Evolutionary conservation across 2,113 vertebrate species (phyloP).

Genomic region (Epinephelus cyanopodus): DNA sequence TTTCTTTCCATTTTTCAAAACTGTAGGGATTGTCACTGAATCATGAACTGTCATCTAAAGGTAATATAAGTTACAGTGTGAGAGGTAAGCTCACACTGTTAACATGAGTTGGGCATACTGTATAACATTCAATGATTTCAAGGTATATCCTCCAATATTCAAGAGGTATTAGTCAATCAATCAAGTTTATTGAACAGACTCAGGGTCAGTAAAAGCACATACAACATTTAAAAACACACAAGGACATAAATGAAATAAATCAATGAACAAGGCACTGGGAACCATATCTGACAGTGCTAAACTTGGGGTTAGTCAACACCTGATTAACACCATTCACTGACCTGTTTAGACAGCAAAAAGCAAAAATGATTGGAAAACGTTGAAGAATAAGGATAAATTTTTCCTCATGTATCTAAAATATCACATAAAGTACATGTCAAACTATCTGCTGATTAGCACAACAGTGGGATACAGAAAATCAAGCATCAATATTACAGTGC

Average conservation of each 20-base stretch:
- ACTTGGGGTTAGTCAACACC: no score
- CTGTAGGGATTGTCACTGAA: not conserved
- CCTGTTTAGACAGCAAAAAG: not conserved
- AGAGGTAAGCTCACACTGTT: not conserved
- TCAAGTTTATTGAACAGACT: no score
- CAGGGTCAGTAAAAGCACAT: no score
- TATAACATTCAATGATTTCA: not conserved
- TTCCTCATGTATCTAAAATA: not conserved
- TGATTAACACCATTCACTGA: no score
- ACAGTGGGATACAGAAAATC: not conserved
- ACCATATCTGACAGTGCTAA: no score
- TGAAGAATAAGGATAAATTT: not conserved
- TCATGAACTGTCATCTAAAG: not conserved
- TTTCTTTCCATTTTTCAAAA: not conserved
- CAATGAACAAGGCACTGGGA: no score
- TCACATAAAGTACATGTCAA: not conserved
- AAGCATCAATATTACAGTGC: not conserved
- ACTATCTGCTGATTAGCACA: constrained; percentile 4
- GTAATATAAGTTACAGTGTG: not conserved
- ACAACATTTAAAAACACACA: no score
- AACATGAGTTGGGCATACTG: no score
- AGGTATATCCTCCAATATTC: not conserved
- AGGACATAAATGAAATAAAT: no score
- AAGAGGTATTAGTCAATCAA: not conserved
- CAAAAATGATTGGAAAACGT: not conserved